Evolutionary conservation across 2,888 invertebrate genomes (phyloP).

Genomic region (Oxycera nigricornis): DNA sequence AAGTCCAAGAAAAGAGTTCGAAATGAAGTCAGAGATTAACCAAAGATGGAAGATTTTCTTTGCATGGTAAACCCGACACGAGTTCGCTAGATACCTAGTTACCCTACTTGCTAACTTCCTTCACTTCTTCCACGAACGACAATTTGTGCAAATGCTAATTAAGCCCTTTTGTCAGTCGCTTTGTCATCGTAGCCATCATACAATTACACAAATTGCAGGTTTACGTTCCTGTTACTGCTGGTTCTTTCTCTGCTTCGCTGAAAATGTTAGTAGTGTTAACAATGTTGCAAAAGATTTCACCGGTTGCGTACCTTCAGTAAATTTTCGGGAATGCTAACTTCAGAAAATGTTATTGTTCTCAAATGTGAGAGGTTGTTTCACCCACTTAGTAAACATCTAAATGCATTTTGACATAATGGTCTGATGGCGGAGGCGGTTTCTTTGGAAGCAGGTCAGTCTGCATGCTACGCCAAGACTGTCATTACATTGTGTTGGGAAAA

Average conservation of each 20-base stretch:
- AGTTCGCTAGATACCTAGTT: too few relatives aligned
- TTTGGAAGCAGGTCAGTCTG: background rate
- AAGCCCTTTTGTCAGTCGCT: slow-evolving; percentile 12
- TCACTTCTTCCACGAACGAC: background rate
- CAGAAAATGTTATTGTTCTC: slow-evolving; percentile 11
- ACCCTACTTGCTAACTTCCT: background rate
- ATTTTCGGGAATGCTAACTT: background rate
- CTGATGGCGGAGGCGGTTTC: background rate
- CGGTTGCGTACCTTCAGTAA: background rate
- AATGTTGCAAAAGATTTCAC: slow-evolving; percentile 1
- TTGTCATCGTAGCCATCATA: slow-evolving; percentile 14
- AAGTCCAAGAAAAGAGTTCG: background rate
- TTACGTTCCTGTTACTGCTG: background rate
- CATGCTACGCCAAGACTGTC: background rate
- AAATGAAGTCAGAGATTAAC: background rate
- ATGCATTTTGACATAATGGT: slow-evolving; percentile 12
- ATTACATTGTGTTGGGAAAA: background rate
- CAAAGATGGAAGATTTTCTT: slow-evolving; percentile 1
- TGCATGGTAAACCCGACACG: background rate
- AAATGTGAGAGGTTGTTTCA: background rate
- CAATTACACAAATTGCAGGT: slow-evolving; percentile 25
- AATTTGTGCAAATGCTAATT: slow-evolving; percentile 11
- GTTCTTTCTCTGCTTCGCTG: background rate
- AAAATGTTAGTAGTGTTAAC: slow-evolving; percentile 1
- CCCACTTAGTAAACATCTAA: slow-evolving; percentile 6